These are phyloP conservation scores for Lagocephalus sceleratus DNA, from an alignment of 2,797 vertebrate species.

Conservation along the genomic window DNA sequence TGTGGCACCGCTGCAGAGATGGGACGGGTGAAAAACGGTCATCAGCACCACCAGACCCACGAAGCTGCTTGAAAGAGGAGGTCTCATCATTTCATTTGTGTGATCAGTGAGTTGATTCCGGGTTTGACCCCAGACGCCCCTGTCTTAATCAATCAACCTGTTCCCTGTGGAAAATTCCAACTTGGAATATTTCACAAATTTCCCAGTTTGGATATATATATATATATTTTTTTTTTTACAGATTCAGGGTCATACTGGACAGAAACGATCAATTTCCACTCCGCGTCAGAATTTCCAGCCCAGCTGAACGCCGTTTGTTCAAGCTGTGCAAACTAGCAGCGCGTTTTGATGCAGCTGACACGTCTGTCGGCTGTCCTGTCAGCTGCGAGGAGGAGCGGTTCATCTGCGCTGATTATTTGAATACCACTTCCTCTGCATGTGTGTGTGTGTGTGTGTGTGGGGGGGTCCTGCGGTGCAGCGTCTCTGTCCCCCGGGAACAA, in stretches of 20 bases:
- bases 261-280: not conserved
- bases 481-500: no score
- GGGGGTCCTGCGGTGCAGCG: no score
- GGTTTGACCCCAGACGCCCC: no score
- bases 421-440: slow-evolving; percentile 50
- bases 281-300: slow-evolving; percentile 8
- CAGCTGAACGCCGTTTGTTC: not conserved
- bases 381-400: not conserved
- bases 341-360: not conserved
- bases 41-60: not conserved
- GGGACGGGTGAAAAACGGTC: not conserved
- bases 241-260: not conserved
- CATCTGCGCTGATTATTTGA: slow-evolving; percentile 26
- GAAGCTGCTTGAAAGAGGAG: not conserved
- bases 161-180: not conserved
- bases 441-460: no score
- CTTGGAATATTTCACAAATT: not conserved
- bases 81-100: no score
- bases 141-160: not conserved
- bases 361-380: slow-evolving; percentile 3
- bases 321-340: slow-evolving; percentile 9
- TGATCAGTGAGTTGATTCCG: no score
- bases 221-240: not conserved
- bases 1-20: slow-evolving; percentile 86
- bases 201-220: not conserved